Evolutionary conservation across 2,888 invertebrate species (phyloP), one percentile per base, ranked within the genome.

Genomic region (Lepidocyrtinus sp.): DNA sequence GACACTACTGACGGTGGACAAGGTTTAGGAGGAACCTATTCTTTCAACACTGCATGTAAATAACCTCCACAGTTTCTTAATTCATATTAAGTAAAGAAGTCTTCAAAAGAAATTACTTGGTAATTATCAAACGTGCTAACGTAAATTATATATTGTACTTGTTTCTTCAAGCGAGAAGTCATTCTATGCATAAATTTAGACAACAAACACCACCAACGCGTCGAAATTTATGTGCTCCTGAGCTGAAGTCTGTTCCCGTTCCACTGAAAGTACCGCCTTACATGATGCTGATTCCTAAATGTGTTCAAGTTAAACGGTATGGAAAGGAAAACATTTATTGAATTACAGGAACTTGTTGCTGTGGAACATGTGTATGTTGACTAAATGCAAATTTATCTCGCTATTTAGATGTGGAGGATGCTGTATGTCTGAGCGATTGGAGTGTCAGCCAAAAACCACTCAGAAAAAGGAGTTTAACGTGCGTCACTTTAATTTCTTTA

Each of bases 361-460:
- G 2, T n/a, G 9, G 17, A 1, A 36, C n/a, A 7, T 24, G 73
- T 17, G 50, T 21, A 62, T n/a, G n/a, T n/a, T n/a, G n/a, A n/a
- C n/a, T n/a, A n/a, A n/a, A n/a, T n/a, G n/a, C n/a, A n/a, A n/a
- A n/a, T 2, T 15, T 67, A 21, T 19, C n/a, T 2, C 25, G 19
- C 26, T 9, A 65, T 69, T 45, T 62, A 85, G 85, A 70, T 85
- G 85, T 61, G 85, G 85, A 9, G 85, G 85, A 0, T 85, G 85
- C 61, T 85, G 85, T 55, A 61, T 75, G n/a, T 78, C 83, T 2
- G 77, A 81, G 62, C 67, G 81, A 9, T 62, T 84, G 15, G 74
- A 36, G 7, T 85, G 85, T 59, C 84, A 84, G n/a, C 78, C 85
- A 36, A 65, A 62, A 1, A 24, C 22, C 1, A 50, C 9, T 15